phyloP scores from a whole-genome alignment of 2,888 invertebrate genomes.

The Blomia tropicalis region DNA sequence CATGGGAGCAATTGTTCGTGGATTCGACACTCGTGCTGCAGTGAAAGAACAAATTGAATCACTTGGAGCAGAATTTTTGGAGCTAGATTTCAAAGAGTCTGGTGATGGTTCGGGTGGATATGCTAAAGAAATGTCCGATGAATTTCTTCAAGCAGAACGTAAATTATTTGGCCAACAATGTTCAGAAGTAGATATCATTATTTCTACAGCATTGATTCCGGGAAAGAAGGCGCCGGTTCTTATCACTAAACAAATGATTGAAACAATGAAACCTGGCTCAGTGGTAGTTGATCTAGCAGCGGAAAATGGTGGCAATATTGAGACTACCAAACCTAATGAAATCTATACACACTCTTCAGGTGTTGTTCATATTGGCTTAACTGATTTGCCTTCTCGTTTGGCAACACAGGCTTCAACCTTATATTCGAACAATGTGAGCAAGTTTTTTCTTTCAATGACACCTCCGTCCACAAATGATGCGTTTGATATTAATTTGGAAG shows the following conservation, averaged over 20 bases:
- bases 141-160: slow-evolving; percentile 68
- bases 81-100: slow-evolving; percentile 50
- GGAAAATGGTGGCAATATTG: slow-evolving; percentile 65
- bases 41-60: slow-evolving; percentile 71
- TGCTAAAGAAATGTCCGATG: slow-evolving; percentile 70
- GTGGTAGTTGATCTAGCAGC: slow-evolving; percentile 76
- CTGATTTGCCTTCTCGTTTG: slow-evolving; percentile 64
- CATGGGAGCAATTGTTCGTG: slow-evolving; percentile 75
- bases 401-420: slow-evolving; percentile 70
- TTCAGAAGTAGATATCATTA: slow-evolving; percentile 65
- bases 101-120: slow-evolving; percentile 53
- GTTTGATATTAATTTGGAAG: slow-evolving; percentile 59
- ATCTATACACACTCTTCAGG: slow-evolving; percentile 48
- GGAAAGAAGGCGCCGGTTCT: slow-evolving; percentile 66
- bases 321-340: slow-evolving; percentile 62
- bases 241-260: slow-evolving; percentile 60
- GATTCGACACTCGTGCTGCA: slow-evolving; percentile 67
- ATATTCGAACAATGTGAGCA: slow-evolving; percentile 79
- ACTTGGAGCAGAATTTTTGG: slow-evolving; percentile 70
- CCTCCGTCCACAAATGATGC: slow-evolving; percentile 48
- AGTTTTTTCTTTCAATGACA: slow-evolving; percentile 60
- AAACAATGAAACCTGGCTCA: slow-evolving; percentile 68
- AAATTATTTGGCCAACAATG: slow-evolving; percentile 70
- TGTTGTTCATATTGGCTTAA: slow-evolving; percentile 66
- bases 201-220: slow-evolving; percentile 75